Evolutionary conservation across 1,140 invertebrate species (phyloP), one percentile per base, ranked within the genome.

Genomic region (Apis cerana): DNA sequence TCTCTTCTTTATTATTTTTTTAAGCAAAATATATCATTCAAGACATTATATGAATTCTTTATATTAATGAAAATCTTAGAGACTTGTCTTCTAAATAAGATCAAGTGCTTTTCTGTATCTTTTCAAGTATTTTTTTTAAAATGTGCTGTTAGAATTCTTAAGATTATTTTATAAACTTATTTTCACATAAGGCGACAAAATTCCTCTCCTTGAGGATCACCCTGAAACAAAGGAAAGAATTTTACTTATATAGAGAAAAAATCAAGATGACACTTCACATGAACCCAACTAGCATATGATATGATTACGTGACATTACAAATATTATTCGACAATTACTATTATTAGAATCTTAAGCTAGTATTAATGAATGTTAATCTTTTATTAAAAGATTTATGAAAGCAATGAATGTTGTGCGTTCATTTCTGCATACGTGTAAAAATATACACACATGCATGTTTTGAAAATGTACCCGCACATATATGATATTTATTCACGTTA

Each of bases 131-230:
- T 82, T 71, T 82, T 82, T 64, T 62, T 64, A 62, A 68, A 77
- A 78, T 21, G 75, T 78, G 83, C 82, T 75, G 83, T 65, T 67
- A 81, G 54, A 85, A 82, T 74, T 86, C 79, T 90, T 88, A 86
- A 88, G 68, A 80, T 85, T 85, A 86, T 70, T 68, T 27, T 65
- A 64, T 87, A 59, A 62, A 65, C 65, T 78, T 68, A 80, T 59
- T 82, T 90, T 96, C 94, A 96, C 96, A 96, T 96, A 87, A 96
- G 90, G 85, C 94, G 90, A 91, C 96, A 96, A 76, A 95, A 94
- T 84, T 95, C 95, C 75, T 95, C 94, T 62, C 94, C 94, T 88
- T 95, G 95, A 8, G 95, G 95, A 90, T 96, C 96, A 15, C 95
- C 92, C 94, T 95, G 88, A 43, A 94, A 94, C 90, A 92, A 81